Conservation (phyloP, 2,113 vertebrate genomes). For the Malurus melanocephalus region DNA sequence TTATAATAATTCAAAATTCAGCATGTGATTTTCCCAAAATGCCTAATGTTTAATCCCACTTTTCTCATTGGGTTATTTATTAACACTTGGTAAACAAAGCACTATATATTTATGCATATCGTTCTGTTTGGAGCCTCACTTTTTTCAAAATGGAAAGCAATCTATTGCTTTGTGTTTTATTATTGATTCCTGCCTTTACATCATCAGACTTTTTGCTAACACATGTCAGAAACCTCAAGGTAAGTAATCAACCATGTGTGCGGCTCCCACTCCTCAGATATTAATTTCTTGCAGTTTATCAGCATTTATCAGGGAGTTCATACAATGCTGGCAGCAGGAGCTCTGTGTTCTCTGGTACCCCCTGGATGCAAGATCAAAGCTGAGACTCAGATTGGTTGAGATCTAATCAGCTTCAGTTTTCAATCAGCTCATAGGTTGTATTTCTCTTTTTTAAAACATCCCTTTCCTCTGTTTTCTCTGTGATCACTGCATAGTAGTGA, state of each 20-base stretch:
- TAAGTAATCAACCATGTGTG: conserved; percentile 41
- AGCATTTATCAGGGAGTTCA: neutral
- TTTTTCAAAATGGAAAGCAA: conserved; percentile 44
- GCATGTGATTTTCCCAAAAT: conserved; percentile 7
- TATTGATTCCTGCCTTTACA: conserved; percentile 47
- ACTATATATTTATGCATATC: neutral
- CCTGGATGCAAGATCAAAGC: neutral
- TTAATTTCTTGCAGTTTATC: neutral
- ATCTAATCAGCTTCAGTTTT: neutral
- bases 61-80: conserved; percentile 53
- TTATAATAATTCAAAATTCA: neutral
- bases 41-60: conserved; percentile 68
- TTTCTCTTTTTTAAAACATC: neutral
- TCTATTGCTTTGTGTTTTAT: conserved; percentile 23
- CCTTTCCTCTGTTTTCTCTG: neutral
- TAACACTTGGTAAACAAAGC: conserved; percentile 24
- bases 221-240: conserved; percentile 60
- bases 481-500: neutral
- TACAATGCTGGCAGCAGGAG: neutral
- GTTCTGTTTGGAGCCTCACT: neutral
- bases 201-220: conserved; percentile 35
- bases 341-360: neutral
- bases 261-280: neutral
- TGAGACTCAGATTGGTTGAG: neutral
- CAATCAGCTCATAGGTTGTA: neutral